These are phyloP conservation scores for Selenia dentaria DNA, from an alignment of 2,888 invertebrate genomes.

Conservation along the genomic window DNA sequence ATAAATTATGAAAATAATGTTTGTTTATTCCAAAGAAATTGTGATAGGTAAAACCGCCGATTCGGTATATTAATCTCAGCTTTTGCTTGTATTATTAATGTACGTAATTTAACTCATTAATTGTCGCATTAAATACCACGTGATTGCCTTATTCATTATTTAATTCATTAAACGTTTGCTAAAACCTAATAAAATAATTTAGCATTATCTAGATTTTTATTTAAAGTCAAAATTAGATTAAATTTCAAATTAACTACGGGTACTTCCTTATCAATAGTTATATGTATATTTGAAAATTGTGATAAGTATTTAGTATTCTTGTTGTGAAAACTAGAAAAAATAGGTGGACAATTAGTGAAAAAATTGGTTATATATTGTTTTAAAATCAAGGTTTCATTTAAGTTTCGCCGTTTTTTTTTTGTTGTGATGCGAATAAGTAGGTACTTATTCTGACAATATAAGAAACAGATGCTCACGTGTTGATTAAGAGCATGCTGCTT, in stretches of 20 bases:
- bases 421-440: no score
- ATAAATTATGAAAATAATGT: slow-evolving; percentile 45
- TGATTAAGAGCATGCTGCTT: neutral
- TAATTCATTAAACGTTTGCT: slow-evolving; percentile 76
- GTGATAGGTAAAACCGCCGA: slow-evolving; percentile 73
- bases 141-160: slow-evolving; percentile 82
- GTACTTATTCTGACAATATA: no score
- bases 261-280: no score
- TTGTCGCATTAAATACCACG: slow-evolving; percentile 77
- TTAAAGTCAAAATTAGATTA: neutral
- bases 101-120: slow-evolving; percentile 64
- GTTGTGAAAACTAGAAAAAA: no score
- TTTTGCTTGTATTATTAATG: slow-evolving; percentile 75
- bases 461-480: no score
- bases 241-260: no score
- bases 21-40: slow-evolving; percentile 76
- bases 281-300: no score
- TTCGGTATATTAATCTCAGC: slow-evolving; percentile 75
- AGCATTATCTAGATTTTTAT: slow-evolving; percentile 57
- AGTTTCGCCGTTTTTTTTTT: no score
- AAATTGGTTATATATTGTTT: no score
- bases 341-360: no score
- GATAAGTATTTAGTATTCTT: no score
- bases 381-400: no score
- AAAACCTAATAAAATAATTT: slow-evolving; percentile 81